Percentiles rank a stretch among this genome's conserved stretches.
Evolutionary conservation across 2,888 invertebrate genomes (phyloP).

Genomic region (Dimorphilus gyrociliatus): DNA sequence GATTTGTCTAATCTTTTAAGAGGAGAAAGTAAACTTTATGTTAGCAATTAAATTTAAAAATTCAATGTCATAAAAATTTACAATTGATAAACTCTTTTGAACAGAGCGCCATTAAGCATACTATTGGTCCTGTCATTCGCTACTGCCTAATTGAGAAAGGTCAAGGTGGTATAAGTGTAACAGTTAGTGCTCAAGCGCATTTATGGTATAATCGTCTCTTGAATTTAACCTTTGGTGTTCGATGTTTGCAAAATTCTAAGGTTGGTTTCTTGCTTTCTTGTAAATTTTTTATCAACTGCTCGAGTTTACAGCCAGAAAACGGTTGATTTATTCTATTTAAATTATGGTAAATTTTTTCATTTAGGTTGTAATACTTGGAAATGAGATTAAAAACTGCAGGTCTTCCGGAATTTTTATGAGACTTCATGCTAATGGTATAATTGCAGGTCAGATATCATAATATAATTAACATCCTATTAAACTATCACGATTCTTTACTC

Average conservation of each 20-base stretch:
- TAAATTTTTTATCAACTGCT: too few relatives aligned
- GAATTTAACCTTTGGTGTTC: conserved; percentile 25
- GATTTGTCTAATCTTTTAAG: too few relatives aligned
- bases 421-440: conserved; percentile 21
- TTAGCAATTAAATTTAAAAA: too few relatives aligned
- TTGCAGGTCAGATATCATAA: conserved; percentile 16
- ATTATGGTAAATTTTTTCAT: too few relatives aligned
- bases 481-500: neutral
- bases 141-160: conserved; percentile 22
- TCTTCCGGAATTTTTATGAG: conserved; percentile 28
- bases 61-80: too few relatives aligned
- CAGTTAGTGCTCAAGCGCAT: conserved; percentile 20
- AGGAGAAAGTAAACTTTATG: too few relatives aligned
- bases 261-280: conserved; percentile 10
- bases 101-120: too few relatives aligned
- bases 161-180: conserved; percentile 22
- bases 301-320: too few relatives aligned
- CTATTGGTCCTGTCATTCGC: conserved; percentile 17
- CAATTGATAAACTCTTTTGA: too few relatives aligned
- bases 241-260: conserved; percentile 26
- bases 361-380: conserved; percentile 19
- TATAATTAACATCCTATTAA: neutral
- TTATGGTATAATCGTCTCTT: conserved; percentile 21
- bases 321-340: too few relatives aligned
- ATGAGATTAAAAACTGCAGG: conserved; percentile 23